phyloP scores from a whole-genome alignment of 2,888 invertebrate genomes.

The Drosophila nr. perissopoda region DNA sequence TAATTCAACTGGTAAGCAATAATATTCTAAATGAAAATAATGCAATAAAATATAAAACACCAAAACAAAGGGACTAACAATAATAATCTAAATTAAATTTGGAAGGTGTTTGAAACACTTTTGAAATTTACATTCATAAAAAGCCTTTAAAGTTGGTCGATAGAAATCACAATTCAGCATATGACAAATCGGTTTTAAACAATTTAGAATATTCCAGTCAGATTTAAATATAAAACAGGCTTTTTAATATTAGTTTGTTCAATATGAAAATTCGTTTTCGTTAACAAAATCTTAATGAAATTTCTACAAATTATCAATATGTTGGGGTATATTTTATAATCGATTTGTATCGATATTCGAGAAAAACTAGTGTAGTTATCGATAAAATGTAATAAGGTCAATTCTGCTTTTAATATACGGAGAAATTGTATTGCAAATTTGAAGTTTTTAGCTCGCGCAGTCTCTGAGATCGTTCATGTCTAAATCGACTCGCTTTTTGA shows the following conservation, averaged over 20 bases:
- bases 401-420: background rate
- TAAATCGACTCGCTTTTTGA: background rate
- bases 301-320: background rate
- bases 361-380: background rate
- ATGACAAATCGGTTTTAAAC: background rate
- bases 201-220: background rate
- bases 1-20: background rate
- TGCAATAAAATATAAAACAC: background rate
- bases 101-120: background rate
- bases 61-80: background rate
- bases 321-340: background rate
- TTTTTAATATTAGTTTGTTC: background rate
- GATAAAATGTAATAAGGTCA: background rate
- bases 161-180: background rate
- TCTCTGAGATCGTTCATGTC: background rate
- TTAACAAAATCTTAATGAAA: background rate
- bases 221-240: background rate
- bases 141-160: background rate
- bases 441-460: background rate
- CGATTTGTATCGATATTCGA: background rate
- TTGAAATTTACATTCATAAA: background rate
- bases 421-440: background rate
- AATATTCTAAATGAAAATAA: background rate
- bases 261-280: background rate
- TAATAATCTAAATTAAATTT: background rate